Evolutionary conservation across 2,888 invertebrate species (phyloP), one percentile per base, ranked within the genome.

Genomic region (Agrotis puta): DNA sequence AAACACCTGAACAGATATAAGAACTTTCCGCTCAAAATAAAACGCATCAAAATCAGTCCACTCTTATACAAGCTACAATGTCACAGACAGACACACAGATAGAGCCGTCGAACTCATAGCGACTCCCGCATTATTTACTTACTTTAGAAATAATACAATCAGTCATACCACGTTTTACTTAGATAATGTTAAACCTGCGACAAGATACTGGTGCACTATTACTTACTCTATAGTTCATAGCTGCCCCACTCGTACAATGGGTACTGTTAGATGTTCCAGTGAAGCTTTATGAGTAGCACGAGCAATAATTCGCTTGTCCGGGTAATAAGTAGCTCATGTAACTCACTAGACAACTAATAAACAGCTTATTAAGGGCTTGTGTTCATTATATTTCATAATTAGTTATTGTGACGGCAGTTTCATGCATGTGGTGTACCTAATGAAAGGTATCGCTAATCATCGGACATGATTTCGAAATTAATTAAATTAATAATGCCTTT

Each of bases 281-380:
- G 22, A 70, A 39, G 16, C 16, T 68, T 57, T 70, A 77, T 22
- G 78, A 24, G 43, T 48, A 20, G 27, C n/a, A 14, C 24, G 6
- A 58, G 47, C 72, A 20, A 22, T 27, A 33, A 27, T 22, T 53
- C 48, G 54, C 59, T 18, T 18, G 48, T 70, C n/a, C 22, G 27
- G n/a, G 78, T 48, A 78, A 20, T 59, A 59, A 61, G 74, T 72
- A 78, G 78, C 78, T 33, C 24, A 3, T 71, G 59, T 50, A 58
- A 22, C 3, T 7, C 50, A 58, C 20, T 24, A 51, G 27, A 71
- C 3, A 33, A n/a, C 54, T 43, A 39, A 71, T 74, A 61, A 61
- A 78, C 43, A 43, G 48, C 43, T 59, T 59, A 78, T 50, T 70
- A 45, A 33, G 16, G 11, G 24, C 18, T 43, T n/a, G 2, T 59